Evolutionary conservation across 2,113 vertebrate species (phyloP).

Genomic region (Tenrec ecaudatus): DNA sequence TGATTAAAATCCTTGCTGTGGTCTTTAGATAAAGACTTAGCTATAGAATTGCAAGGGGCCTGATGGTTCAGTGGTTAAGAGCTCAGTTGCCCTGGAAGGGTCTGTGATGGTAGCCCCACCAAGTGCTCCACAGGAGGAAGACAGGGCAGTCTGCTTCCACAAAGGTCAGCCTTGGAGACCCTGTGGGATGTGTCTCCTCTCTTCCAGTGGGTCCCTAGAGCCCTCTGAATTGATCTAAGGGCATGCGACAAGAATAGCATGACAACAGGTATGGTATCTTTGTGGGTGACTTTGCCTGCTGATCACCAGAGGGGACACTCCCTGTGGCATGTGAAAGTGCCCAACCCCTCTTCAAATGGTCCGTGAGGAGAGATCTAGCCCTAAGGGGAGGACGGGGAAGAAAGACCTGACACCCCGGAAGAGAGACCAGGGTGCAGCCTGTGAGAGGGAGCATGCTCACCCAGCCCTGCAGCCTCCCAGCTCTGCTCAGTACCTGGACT

Average conservation of each 20-base stretch:
- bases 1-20: neutral
- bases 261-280: neutral
- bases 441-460: fast-evolving
- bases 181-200: neutral
- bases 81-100: neutral
- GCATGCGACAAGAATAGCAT: neutral
- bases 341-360: too few species aligned
- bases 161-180: neutral
- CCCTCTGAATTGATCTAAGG: neutral
- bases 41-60: neutral
- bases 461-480: fast-evolving
- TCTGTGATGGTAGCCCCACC: neutral
- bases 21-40: neutral
- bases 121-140: neutral
- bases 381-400: neutral
- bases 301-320: fast-evolving
- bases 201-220: neutral
- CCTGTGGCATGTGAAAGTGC: too few species aligned
- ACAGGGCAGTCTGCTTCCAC: neutral
- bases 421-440: fast-evolving
- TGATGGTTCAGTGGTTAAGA: neutral
- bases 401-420: neutral
- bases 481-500: neutral
- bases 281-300: neutral
- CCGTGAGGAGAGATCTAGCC: neutral